A percentile compares a stretch with the other conserved stretches of the same genome.
Evolutionary conservation across 2,113 vertebrate species (phyloP).

Genomic region (Apistogramma diplotaenia): DNA sequence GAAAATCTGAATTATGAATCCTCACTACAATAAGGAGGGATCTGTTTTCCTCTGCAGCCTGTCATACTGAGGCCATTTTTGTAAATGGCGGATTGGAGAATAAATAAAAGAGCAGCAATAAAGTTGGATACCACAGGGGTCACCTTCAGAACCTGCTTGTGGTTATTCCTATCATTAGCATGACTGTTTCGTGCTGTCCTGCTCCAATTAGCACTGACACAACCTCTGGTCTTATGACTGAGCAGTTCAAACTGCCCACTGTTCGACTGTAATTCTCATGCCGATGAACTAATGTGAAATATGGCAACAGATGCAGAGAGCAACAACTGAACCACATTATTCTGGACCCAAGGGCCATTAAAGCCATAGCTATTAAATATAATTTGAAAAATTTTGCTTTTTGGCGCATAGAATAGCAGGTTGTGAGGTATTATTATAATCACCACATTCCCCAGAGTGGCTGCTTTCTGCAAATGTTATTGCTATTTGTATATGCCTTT

Average conservation of each 20-base stretch:
- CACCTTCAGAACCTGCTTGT: conserved; percentile 67
- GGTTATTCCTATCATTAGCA: conserved; percentile 62
- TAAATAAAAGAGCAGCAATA: conserved; percentile 50
- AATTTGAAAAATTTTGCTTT: conserved; percentile 68
- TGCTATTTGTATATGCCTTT: conserved; percentile 48
- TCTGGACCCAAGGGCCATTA: conserved; percentile 54
- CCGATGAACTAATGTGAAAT: conserved; percentile 65
- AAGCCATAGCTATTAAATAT: conserved; percentile 65
- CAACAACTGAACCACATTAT: conserved; percentile 54
- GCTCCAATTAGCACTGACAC: conserved; percentile 50
- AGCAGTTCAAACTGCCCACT: conserved; percentile 45
- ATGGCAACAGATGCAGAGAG: conserved; percentile 68
- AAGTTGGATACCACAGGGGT: conserved; percentile 54
- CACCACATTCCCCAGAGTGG: conserved; percentile 50
- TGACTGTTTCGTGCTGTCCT: conserved; percentile 40
- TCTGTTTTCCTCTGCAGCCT: conserved; percentile 21
- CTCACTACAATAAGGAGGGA: neutral
- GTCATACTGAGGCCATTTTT: conserved; percentile 52
- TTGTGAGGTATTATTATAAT: conserved; percentile 71
- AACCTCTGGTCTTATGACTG: conserved; percentile 44
- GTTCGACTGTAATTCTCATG: conserved; percentile 53
- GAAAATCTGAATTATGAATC: conserved; percentile 30
- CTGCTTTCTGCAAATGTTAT: conserved; percentile 48
- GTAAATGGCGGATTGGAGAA: conserved; percentile 51
- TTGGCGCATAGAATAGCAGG: conserved; percentile 51